Base-by-base conservation (phyloP, 1,140 invertebrate genomes). In the Atta colombica region DNA sequence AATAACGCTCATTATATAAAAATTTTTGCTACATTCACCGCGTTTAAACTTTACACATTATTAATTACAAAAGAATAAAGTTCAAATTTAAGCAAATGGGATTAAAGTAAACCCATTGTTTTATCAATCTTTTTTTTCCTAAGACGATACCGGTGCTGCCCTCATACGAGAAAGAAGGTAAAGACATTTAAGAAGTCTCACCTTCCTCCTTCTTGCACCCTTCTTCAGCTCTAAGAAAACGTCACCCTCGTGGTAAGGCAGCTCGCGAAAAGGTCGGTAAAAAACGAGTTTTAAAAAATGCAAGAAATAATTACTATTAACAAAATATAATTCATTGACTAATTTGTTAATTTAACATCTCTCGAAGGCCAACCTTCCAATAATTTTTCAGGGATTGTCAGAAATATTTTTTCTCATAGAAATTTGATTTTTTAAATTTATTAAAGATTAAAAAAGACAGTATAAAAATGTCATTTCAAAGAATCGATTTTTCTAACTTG, bases 181-280 rank as follows among this genome's bases (percentile, higher is more conserved):
- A 94, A 93, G 94, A 93, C 92, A 93, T 95, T 95, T 95, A 95
- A 95, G 95, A 95, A 94, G 74, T 93, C 87, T 90, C 92, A 89
- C 88, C 89, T 90, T 92, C 78, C 85, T 89, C 92, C 93, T 95
- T 94, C 92, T 92, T 78, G 88, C 93, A 91, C 92, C 90, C 91
- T 92, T 92, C 92, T 94, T 82, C 45, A 89, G 88, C 86, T 66
- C 77, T 95, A 95, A 95, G 94, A 95, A 94, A 93, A 69, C 77
- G 87, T 55, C 92, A 92, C 91, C 93, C 94, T 90, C 91, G 89
- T 93, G 94, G 92, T 95, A 95, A 95, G 90, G 93, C 91, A 94
- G 92, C 92, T 90, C 53, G 80, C 88, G 87, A 91, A 74, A 86
- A 87, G 80, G 94, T 94, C 93, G 94, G 93, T 94, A 94, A 91